These are phyloP conservation scores for Oligia fasciuncula DNA, from an alignment of 2,888 invertebrate genomes.

Conservation along the genomic window DNA sequence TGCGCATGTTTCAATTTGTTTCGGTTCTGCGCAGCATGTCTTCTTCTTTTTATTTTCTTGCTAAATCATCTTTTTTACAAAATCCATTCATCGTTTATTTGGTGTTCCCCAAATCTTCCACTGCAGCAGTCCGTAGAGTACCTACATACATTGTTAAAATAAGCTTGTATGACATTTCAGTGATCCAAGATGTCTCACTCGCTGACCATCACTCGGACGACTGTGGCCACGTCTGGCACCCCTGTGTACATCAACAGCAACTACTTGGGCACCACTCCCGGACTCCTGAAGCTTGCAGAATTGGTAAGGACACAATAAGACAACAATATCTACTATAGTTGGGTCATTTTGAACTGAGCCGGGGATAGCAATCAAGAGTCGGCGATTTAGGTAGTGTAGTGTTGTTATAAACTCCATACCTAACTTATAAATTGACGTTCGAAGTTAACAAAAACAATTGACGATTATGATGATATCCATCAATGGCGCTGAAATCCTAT, in stretches of 20 bases:
- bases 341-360: no score
- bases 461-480: background rate
- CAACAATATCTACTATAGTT: background rate
- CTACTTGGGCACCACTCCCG: slow-evolving; percentile 94
- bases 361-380: background rate
- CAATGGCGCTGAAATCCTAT: background rate
- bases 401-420: no score
- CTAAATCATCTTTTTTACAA: no score
- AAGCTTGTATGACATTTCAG: slow-evolving; percentile 54
- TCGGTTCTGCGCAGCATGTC: background rate
- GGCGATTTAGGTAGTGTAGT: background rate
- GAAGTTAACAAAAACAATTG: background rate
- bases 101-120: background rate
- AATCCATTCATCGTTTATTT: background rate
- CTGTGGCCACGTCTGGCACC: slow-evolving; percentile 94
- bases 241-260: slow-evolving; percentile 95
- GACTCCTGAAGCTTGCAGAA: slow-evolving; percentile 94
- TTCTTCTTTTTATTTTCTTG: background rate
- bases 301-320: slow-evolving; percentile 90
- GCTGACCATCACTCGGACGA: slow-evolving; percentile 96
- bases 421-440: background rate
- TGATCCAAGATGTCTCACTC: slow-evolving; percentile 94
- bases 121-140: background rate
- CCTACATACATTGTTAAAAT: background rate
- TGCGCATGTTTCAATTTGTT: background rate